Evolutionary conservation across 2,113 vertebrate species (phyloP), one percentile per base, ranked within the genome.

Genomic region (Plotosus lineatus): DNA sequence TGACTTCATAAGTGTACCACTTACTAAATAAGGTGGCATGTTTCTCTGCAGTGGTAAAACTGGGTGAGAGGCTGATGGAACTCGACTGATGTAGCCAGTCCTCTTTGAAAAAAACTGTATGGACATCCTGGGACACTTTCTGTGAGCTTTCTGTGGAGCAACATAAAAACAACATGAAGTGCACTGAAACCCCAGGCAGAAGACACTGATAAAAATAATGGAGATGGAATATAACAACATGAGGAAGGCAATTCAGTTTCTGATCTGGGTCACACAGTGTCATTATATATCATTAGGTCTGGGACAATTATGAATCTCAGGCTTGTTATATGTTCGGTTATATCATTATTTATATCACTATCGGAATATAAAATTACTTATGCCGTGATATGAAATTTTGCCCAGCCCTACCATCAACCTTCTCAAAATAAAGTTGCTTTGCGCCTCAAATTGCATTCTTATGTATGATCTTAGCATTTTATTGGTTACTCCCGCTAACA

Each of bases 141-240:
- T n/a, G n/a, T 84, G 94, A 90, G 83, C 90, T 89, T 87, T 95
- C 97, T 98, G 88, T 68, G 85, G 85, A 83, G 68, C 78, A 84
- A 82, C 75, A 48, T 12, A 66, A 26, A 65, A 38, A 74, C 11
- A 72, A 26, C 8, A 78, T 15, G 46, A 8, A 42, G 33, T 46
- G 40, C 12, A 31, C 26, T 12, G 38, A 42, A 26, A 63, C 60
- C 7, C 33, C 31, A 38, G 26, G 60, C 17, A 40, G 10, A 23
- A 28, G 0, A 19, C 38, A 17, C 28, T 36, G 61, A 38, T 38
- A 61, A 61, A 33, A 58, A 11, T 28, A 58, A 4, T 5, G 26
- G 6, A 0, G 14, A 17, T 61, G 31, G 2, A 33, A 33, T 61
- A 31, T n/a, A 55, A 55, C 53, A 55, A 1, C 0, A 11, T 10